Evolutionary conservation across 2,113 vertebrate species (phyloP), one percentile per base, ranked within the genome.

Genomic region (Strix uralensis): DNA sequence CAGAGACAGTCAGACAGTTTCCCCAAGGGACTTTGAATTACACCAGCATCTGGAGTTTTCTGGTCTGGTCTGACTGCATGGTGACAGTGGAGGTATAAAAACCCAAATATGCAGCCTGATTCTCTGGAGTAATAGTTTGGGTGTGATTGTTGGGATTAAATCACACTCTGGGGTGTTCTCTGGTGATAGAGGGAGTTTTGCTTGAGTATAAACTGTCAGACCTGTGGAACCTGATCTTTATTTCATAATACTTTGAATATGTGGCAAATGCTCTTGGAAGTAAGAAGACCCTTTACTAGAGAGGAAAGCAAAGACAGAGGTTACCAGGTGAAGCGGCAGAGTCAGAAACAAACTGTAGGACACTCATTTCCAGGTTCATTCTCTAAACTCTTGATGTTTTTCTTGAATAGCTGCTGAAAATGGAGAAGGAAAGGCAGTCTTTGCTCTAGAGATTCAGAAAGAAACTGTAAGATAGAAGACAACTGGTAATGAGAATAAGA

Each of bases 321-420:
- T 95, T 77, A 58, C 9, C 5, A 46, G 59, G 52, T 71, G 40
- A 58, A 88, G 71, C 27, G 52, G 49, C 23, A 55, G 36, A 83
- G 47, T 78, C 11, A 25, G 71, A 67, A 58, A 73, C 20, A n/a
- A 86, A 30, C 0, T 6, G 40, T 44, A 83, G n/a, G 59, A 46
- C 30, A 26, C 15, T 62, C 29, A 34, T 88, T 93, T 84, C 73
- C 65, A 44, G 52, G 47, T 66, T 78, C 32, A 44, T 86, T 90
- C 22, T 29, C 36, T 81, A 21, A 73, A 51, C 71, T 86, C 81
- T 73, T 61, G 44, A 51, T 81, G 55, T 70, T 92, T 94, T 96
- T 32, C 80, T 88, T 94, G 67, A 94, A 70, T 66, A 81, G 62
- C 55, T 93, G 63, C 72, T 84, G 91, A 62, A 88, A 81, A 78